Evolutionary conservation across 2,888 invertebrate species (phyloP), one percentile per base, ranked within the genome.

Genomic region (Ormia ochracea): DNA sequence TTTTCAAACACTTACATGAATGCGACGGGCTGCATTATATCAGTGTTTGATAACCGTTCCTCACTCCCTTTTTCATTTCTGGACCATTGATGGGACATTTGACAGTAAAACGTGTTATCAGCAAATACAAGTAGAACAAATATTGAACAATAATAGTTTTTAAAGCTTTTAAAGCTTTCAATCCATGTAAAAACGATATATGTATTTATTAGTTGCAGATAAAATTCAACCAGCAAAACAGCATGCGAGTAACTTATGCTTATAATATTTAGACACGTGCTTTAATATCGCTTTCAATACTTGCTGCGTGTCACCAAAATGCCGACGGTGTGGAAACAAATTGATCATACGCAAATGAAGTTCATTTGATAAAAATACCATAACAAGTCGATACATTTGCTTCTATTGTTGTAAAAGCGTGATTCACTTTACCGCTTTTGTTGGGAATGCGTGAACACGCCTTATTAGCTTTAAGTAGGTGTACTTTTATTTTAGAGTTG

Each of bases 301-400:
- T 56, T 14, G 50, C 9, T 17, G 14, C 12, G 12, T 54, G 54
- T 73, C 63, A 26, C 23, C 9, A 12, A 63, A 63, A 58, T 58
- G 58, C 66, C 74, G 74, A 66, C 74, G 58, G 66, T 66, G 36
- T 66, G 23, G 50, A 7, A 31, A n/a, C 26, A 43, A 52, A 54
- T 33, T 33, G 61, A 54, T 70, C 38, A 23, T 72, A 52, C 63
- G 61, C 12, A 33, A 52, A 43, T n/a, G 23, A 45, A 45, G 59
- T 19, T 58, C n/a, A 50, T 19, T 26, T 43, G 72, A 63, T 54
- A 63, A 54, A 43, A 52, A 56, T 6, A 14, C 26, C 26, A 52
- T 31, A 7, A 61, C 41, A 61, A 28, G 3, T n/a, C 3, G 6
- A 28, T 31, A 59, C 28, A 41, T 3, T 31, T n/a, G 6, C 14